These are phyloP conservation scores for Catharus minimus DNA, from an alignment of 2,113 vertebrate genomes.

Conservation along the genomic window DNA sequence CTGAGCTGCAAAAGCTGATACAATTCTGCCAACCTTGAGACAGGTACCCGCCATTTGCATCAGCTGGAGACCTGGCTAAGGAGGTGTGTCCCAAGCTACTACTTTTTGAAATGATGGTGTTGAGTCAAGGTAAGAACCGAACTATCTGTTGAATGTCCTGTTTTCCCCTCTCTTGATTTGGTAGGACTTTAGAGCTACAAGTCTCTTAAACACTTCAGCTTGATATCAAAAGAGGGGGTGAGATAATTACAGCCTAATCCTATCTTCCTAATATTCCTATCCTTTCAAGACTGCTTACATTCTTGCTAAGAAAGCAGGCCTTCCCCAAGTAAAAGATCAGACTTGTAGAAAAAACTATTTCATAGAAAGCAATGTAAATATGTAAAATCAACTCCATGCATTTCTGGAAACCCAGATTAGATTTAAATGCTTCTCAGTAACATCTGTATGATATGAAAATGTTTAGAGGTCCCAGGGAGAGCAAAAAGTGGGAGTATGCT, in stretches of 20 bases:
- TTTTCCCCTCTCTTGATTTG: not conserved
- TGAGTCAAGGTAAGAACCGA: not conserved
- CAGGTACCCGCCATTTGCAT: not conserved
- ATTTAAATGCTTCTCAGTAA: not conserved
- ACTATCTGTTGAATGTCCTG: not conserved
- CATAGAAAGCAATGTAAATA: not conserved
- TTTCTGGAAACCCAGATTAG: constrained; percentile 5
- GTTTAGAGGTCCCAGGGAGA: not conserved
- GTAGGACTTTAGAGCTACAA: not conserved
- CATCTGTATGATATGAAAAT: not conserved
- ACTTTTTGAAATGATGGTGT: not conserved
- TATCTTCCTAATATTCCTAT: not conserved
- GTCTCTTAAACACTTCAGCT: not conserved
- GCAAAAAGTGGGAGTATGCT: not conserved
- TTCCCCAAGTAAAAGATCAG: not conserved
- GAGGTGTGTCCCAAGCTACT: not conserved
- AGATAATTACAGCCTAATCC: constrained; percentile 7
- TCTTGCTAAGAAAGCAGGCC: not conserved
- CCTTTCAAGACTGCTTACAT: not conserved
- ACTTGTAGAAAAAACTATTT: not conserved
- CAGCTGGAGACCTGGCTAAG: not conserved
- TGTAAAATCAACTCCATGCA: not conserved
- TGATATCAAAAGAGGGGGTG: not conserved
- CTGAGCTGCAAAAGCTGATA: not conserved
- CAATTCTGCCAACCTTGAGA: not conserved